phyloP scores from a whole-genome alignment of 2,797 vertebrate species.

The Lepilemur ruficaudatus region DNA sequence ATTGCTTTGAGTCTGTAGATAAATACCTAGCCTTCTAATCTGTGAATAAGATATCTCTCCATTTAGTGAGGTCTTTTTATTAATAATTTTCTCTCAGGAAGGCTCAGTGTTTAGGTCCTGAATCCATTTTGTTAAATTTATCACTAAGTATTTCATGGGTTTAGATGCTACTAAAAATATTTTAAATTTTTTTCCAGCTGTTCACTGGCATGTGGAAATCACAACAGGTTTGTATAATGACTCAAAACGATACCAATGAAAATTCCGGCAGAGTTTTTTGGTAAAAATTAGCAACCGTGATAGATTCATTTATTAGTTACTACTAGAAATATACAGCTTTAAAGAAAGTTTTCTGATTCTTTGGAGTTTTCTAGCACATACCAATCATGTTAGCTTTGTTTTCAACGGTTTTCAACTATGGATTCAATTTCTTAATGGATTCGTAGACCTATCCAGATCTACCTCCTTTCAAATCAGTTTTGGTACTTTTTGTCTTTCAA shows the following conservation, averaged over 20 bases:
- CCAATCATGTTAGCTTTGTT: not conserved
- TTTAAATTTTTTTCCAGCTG: not conserved
- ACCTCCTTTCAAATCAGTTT: not conserved
- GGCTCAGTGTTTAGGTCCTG: not conserved
- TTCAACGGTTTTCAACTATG: not conserved
- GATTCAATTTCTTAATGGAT: not conserved
- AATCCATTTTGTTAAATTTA: not conserved
- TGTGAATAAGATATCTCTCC: not conserved
- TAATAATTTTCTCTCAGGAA: not conserved
- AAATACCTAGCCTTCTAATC: not conserved
- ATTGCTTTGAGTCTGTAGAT: not conserved
- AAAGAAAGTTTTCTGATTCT: not conserved
- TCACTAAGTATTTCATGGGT: not conserved
- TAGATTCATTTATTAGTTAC: not conserved
- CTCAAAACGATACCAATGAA: not conserved
- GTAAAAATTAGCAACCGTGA: not conserved
- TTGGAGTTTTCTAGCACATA: not conserved
- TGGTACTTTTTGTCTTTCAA: not conserved
- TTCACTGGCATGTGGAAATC: not conserved
- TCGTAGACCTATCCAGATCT: not conserved
- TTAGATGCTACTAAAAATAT: not conserved
- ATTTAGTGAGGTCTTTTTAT: not conserved
- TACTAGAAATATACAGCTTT: no score
- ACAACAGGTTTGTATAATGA: not conserved
- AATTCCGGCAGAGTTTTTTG: not conserved